Base-by-base conservation (phyloP, 2,888 invertebrate species). In the Spisula subtruncata region DNA sequence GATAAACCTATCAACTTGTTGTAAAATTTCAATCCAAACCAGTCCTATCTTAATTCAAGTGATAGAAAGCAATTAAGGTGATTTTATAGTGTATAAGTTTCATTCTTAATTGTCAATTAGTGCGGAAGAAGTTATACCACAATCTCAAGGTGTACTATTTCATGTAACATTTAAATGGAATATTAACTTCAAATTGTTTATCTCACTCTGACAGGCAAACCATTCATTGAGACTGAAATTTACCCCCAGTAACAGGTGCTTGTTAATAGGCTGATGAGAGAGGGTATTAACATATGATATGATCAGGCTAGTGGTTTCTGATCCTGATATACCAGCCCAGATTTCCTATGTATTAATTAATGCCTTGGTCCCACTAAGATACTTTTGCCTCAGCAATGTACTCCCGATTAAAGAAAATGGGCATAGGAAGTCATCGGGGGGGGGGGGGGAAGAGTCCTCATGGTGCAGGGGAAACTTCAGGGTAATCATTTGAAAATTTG, bases 81-180 rank as follows among this genome's bases (percentile, higher is more conserved):
- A 84, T 71, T 66, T 41, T 48, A 84, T 84, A 48, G 84, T 71
- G 32, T 71, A 84, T 84, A 75, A 46, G 32, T 6, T 84, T 29
- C 84, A 32, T 18, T 32, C 32, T 51, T 71, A 84, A 84, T 84
- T 84, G 84, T 29, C 84, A 71, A 84, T 84, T 84, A 84, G 46
- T 48, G 16, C 71, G 66, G n/a, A 71, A 84, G 14, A 32, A 71
- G 12, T 46, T 48, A 12, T 32, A 84, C 75, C 71, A 71, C 35
- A 48, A 35, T 0, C 60, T 46, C 48, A 48, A 84, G 71, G 75
- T 84, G 75, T 46, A 18, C 46, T 25, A 51, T 84, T 71, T 84
- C 41, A 35, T 82, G 60, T 83, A 60, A 60, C 83, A 60, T 41
- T 56, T 56, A 35, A 60, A 83, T 29, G 18, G 29, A 48, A 20